Evolutionary conservation across 2,113 vertebrate genomes (phyloP), one percentile per base, ranked within the genome.

Genomic region (Eidolon helvum): DNA sequence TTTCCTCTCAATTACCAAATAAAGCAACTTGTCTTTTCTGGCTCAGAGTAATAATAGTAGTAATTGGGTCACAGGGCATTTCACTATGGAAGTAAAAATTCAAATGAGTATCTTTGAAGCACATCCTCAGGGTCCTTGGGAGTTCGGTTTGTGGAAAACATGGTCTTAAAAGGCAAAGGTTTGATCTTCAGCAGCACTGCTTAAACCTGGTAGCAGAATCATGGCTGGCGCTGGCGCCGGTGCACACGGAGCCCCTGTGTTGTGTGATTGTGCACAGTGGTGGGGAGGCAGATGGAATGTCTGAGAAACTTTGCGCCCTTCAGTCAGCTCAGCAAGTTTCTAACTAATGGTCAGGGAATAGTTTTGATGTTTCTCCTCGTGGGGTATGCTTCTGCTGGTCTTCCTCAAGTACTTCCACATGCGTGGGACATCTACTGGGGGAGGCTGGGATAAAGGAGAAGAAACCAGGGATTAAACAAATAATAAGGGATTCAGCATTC

Each of bases 1-100:
- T 97, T 96, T 94, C 77, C 65, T 96, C 83, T 96, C 87, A 91
- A 79, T 96, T 97, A 83, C 78, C 65, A 97, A 97, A 97, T 89
- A 87, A 91, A 93, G 78, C 55, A 96, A 83, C 45, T 86, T 16
- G 0, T 80, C 91, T 97, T 98, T 97, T 92, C 35, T 68, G 90
- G 77, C 21, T 90, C 96, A 61, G 90, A 96, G 72, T 90, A 79
- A 83, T 92, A 79, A 85, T 92, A 53, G 86, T 79, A 30, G 91
- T 96, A 95, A 94, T 97, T 66, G 96, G 75, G 95, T 87, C 95
- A 96, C 61, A 97, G 94, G 89, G 75, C 88, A 96, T 89, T 97
- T 88, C 24, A n/a, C 92, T 15, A 33, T 93, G 45, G 84, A 96
- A 92, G 57, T 82, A 91, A 94, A 97, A 97, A 98, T 72, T 92